A percentile compares a stretch with the other conserved stretches of the same genome.
Conservation (phyloP, 2,113 vertebrate genomes). For the Chinchilla lanigera region DNA sequence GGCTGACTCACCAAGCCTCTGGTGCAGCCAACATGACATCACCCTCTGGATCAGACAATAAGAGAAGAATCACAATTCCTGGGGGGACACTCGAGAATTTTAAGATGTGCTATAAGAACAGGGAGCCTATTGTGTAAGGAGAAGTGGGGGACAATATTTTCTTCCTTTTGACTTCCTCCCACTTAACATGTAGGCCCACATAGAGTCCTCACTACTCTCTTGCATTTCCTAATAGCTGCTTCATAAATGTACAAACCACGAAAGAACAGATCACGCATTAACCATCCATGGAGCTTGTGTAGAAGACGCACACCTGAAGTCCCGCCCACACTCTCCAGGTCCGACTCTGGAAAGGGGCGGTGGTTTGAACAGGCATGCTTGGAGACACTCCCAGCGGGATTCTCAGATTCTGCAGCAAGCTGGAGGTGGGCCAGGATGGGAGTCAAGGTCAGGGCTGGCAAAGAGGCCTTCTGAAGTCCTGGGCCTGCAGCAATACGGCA, state of each 20-base stretch:
- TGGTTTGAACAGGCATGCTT: constrained; percentile 1
- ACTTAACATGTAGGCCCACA: not conserved
- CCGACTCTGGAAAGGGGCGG: not conserved
- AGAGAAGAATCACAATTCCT: constrained; percentile 3
- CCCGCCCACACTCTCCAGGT: not conserved
- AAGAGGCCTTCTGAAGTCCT: not conserved
- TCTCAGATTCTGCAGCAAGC: not conserved
- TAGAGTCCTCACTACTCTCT: not conserved
- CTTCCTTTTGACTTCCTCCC: not conserved
- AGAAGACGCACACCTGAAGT: not conserved
- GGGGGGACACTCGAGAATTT: not conserved
- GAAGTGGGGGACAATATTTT: not conserved
- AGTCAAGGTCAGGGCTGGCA: not conserved
- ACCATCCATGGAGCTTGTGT: not conserved
- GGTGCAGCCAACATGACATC: not conserved
- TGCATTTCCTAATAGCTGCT: constrained; percentile 15
- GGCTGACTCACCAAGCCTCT: not conserved
- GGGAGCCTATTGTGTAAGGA: not conserved
- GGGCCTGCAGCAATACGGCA: not conserved
- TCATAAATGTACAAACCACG: not conserved
- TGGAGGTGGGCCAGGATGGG: not conserved
- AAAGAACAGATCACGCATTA: not conserved
- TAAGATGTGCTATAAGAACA: not conserved
- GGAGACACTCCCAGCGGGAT: not conserved
- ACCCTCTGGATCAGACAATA: constrained; percentile 2